Evolutionary conservation across 2,888 invertebrate genomes (phyloP).

Genomic region (Calameuta idolon): DNA sequence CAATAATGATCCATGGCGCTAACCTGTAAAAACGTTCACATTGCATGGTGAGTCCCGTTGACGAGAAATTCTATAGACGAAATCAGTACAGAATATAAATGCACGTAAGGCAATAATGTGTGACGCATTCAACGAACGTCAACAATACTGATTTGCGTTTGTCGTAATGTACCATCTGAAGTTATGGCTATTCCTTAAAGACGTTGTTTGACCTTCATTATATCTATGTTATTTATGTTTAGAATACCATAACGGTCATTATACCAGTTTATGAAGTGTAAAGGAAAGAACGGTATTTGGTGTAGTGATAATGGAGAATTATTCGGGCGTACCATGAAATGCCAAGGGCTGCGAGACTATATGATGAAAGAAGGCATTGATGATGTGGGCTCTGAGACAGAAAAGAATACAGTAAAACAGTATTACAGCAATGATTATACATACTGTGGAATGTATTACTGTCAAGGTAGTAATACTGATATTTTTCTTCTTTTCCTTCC

Average conservation of each 20-base stretch:
- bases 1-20: neutral
- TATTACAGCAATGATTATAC: neutral
- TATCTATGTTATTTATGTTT: neutral
- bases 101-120: neutral
- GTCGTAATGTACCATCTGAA: neutral
- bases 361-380: neutral
- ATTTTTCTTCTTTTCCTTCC: neutral
- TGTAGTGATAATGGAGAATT: neutral
- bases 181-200: neutral
- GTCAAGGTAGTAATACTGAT: neutral
- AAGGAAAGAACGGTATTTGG: neutral
- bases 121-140: neutral
- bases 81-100: neutral
- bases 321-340: neutral
- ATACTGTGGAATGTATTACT: neutral
- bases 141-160: neutral
- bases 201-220: no score
- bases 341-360: neutral
- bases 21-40: neutral
- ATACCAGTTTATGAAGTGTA: neutral
- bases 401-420: neutral
- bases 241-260: neutral
- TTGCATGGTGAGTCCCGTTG: neutral
- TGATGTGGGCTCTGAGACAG: neutral
- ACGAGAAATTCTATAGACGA: neutral